Evolutionary conservation across 2,797 vertebrate species (phyloP).

Genomic region (Danio aesculapii): DNA sequence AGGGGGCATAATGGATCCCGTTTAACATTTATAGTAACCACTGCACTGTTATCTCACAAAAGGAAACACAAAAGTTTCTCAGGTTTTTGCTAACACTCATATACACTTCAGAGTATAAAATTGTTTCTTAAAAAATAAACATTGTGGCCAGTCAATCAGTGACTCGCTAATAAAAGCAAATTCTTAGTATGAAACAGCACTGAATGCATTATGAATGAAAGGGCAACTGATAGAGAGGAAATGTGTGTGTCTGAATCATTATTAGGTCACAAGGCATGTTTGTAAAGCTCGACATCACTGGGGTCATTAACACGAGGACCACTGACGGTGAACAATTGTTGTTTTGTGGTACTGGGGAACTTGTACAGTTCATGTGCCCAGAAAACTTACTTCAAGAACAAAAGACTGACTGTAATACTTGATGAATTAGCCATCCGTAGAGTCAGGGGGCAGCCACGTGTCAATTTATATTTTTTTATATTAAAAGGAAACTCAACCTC

Average conservation of each 20-base stretch:
- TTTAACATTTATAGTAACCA: too few species aligned
- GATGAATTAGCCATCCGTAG: constrained; percentile 20
- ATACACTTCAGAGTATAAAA: too few species aligned
- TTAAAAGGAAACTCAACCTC: constrained; percentile 27
- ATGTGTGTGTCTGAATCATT: constrained; percentile 18
- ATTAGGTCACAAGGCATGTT: constrained; percentile 54
- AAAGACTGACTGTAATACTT: constrained; percentile 43
- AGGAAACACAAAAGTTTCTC: too few species aligned
- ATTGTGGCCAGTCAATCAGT: too few species aligned
- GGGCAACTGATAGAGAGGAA: constrained; percentile 39
- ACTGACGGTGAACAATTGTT: constrained; percentile 52
- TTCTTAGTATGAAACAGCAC: not conserved
- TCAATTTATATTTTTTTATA: not conserved
- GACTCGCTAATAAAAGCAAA: not conserved
- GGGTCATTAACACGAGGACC: constrained; percentile 38
- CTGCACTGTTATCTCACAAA: too few species aligned
- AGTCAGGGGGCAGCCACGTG: constrained; percentile 29
- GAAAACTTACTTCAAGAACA: constrained; percentile 46
- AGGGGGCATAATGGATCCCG: too few species aligned
- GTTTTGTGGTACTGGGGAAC: constrained; percentile 50
- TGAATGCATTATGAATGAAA: not conserved
- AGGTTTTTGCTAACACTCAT: too few species aligned
- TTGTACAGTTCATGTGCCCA: constrained; percentile 36
- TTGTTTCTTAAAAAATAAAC: too few species aligned
- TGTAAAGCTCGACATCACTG: constrained; percentile 45